A percentile compares a stretch with the other conserved stretches of the same genome.
These are phyloP conservation scores for Eupsilia transversa DNA, from an alignment of 2,888 invertebrate species.

Conservation along the genomic window DNA sequence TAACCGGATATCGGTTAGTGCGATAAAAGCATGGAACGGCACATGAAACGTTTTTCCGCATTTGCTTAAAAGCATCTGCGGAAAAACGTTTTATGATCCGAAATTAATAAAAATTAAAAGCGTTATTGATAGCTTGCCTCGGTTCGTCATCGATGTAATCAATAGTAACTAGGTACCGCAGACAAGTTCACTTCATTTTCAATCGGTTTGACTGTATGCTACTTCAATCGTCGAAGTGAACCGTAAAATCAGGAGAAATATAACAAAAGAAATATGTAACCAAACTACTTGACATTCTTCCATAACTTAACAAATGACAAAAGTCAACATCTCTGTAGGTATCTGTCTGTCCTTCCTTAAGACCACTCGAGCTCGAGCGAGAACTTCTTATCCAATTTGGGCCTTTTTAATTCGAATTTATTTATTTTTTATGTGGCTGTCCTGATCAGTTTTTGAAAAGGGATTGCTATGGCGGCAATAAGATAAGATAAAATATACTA, in stretches of 20 bases:
- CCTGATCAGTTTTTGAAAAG: neutral
- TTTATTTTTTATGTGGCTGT: neutral
- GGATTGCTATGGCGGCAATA: neutral
- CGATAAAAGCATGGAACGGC: neutral
- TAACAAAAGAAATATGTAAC: neutral
- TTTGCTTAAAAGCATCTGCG: no score
- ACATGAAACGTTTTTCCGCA: no score
- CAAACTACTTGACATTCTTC: neutral
- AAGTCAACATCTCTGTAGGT: neutral
- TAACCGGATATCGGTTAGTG: slow-evolving; percentile 30
- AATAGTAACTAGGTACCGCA: neutral
- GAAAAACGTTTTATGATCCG: neutral
- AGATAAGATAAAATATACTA: no score
- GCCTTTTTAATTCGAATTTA: neutral
- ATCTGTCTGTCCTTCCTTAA: neutral
- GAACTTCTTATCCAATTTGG: neutral
- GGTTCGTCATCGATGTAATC: neutral
- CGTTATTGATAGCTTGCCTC: slow-evolving; percentile 20
- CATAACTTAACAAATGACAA: slow-evolving; percentile 6
- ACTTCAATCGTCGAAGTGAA: neutral
- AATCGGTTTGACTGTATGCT: neutral
- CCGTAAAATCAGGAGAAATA: neutral
- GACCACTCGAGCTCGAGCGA: neutral
- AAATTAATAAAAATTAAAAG: slow-evolving; percentile 27
- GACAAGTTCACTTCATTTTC: neutral